Conservation (phyloP, 2,888 invertebrate genomes). For the Anarsia innoxiella region DNA sequence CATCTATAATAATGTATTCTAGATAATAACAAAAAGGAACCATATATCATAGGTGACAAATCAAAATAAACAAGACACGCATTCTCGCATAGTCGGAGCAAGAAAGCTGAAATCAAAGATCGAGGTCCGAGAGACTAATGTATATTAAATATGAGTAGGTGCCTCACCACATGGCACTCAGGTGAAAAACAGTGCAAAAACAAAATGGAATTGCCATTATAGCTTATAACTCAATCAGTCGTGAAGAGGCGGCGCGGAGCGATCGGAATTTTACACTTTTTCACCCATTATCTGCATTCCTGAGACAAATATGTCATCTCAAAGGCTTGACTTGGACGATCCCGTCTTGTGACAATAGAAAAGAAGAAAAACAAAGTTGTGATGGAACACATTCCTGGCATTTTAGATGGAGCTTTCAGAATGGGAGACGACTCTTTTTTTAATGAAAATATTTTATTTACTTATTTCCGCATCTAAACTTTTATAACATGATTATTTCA, state of each 20-base stretch:
- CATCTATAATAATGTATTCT: constrained; percentile 48
- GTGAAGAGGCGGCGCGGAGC: constrained; percentile 38
- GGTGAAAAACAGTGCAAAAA: constrained; percentile 68
- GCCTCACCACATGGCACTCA: constrained; percentile 46
- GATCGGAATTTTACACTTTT: constrained; percentile 69
- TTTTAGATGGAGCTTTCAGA: constrained; percentile 27
- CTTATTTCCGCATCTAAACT: too few species aligned
- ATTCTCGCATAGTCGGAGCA: constrained; percentile 45
- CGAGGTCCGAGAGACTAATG: constrained; percentile 52
- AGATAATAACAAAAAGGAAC: constrained; percentile 57
- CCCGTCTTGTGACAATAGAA: constrained; percentile 36
- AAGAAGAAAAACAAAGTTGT: constrained; percentile 39
- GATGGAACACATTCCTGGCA: constrained; percentile 44
- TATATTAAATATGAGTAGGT: constrained; percentile 63
- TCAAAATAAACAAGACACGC: constrained; percentile 66
- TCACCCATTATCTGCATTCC: constrained; percentile 59
- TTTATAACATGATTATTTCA: too few species aligned
- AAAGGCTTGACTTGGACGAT: constrained; percentile 36
- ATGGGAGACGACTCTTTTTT: too few species aligned
- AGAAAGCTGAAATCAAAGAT: constrained; percentile 57
- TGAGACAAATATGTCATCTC: constrained; percentile 43
- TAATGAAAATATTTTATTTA: too few species aligned
- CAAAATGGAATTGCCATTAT: constrained; percentile 65
- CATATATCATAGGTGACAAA: constrained; percentile 68
- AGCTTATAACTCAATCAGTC: constrained; percentile 72